phyloP scores from a whole-genome alignment of 2,888 invertebrate genomes.

The Tachina grossa region DNA sequence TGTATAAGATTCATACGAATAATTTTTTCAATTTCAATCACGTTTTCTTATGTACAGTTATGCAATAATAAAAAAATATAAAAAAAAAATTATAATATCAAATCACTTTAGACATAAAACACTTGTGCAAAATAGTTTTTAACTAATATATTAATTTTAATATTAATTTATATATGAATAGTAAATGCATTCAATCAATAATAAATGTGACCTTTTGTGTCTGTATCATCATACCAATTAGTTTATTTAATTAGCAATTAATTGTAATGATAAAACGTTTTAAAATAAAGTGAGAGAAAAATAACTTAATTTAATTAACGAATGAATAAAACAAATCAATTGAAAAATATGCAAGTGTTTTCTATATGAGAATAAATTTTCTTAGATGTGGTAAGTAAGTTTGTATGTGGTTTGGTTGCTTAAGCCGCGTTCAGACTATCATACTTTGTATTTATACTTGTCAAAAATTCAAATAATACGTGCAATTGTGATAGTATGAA shows the following conservation, averaged over 20 bases:
- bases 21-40: constrained; percentile 8
- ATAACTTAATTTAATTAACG: constrained; percentile 62
- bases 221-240: constrained; percentile 39
- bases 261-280: constrained; percentile 39
- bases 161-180: neutral
- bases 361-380: neutral
- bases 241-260: constrained; percentile 59
- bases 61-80: constrained; percentile 36
- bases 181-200: neutral
- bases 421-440: no score
- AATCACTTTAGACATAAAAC: constrained; percentile 57
- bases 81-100: constrained; percentile 25
- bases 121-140: constrained; percentile 63
- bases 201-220: constrained; percentile 14
- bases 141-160: constrained; percentile 17
- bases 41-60: constrained; percentile 38
- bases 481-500: no score
- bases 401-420: no score
- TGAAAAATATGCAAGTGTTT: constrained; percentile 54
- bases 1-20: neutral
- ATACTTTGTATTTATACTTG: no score
- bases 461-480: no score
- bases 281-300: constrained; percentile 33
- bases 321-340: constrained; percentile 57
- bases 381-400: constrained; percentile 7